These are phyloP conservation scores for Lepidothrix coronata DNA, from an alignment of 2,113 vertebrate genomes.

Conservation along the genomic window DNA sequence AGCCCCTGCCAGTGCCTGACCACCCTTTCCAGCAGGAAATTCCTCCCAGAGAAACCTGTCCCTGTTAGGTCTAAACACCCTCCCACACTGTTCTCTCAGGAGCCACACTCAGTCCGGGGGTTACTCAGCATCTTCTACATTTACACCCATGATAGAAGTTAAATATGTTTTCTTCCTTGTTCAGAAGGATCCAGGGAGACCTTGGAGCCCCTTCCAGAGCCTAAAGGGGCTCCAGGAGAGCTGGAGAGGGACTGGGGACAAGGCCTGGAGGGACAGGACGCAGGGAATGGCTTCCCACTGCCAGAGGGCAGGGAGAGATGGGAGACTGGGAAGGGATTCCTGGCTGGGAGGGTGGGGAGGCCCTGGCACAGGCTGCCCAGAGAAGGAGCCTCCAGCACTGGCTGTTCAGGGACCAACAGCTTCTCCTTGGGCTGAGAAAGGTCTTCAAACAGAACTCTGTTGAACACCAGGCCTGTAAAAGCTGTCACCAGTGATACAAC, in stretches of 20 bases:
- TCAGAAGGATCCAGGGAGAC: too few relatives aligned
- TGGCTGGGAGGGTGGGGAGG: background rate
- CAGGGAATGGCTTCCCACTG: background rate
- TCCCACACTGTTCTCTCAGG: background rate
- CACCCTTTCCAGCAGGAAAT: too few relatives aligned
- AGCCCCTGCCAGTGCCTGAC: too few relatives aligned
- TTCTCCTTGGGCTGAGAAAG: background rate
- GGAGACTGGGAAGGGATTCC: background rate
- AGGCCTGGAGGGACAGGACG: background rate
- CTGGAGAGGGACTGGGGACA: background rate
- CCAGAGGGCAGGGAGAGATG: background rate
- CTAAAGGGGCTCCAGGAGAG: background rate
- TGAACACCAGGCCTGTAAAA: background rate
- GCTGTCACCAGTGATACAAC: background rate
- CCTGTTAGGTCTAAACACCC: background rate
- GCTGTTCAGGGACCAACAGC: background rate
- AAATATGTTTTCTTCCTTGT: background rate
- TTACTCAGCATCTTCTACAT: accelerated
- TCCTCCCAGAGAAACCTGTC: background rate
- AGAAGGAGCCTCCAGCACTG: background rate
- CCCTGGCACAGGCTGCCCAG: background rate
- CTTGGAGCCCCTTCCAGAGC: background rate
- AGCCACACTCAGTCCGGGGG: accelerated
- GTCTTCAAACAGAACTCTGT: background rate
- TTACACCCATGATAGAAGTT: background rate